Conservation (phyloP, 2,113 vertebrate species). For the Condylura cristata region DNA sequence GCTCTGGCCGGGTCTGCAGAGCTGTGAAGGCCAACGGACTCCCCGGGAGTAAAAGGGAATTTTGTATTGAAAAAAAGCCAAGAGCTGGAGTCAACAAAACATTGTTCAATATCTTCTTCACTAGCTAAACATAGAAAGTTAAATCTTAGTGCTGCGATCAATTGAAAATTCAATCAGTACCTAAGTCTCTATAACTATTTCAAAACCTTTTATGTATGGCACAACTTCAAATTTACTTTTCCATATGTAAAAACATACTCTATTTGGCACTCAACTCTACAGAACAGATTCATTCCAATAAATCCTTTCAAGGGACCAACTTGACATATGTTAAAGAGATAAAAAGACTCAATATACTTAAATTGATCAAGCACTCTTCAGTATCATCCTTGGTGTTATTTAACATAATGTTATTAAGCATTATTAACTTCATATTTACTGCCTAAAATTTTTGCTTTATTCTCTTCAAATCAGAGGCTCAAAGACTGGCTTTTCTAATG, state of each 20-base stretch:
- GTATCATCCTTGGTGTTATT: constrained; percentile 21
- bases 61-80: background rate
- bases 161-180: constrained; percentile 51
- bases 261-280: background rate
- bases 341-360: constrained; percentile 18
- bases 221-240: constrained; percentile 53
- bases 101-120: constrained; percentile 1
- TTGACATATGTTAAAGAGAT: constrained; percentile 29
- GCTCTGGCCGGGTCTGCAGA: background rate
- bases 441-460: constrained; percentile 34
- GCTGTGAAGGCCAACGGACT: background rate
- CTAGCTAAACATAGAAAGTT: constrained; percentile 11
- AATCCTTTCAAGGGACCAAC: constrained; percentile 43
- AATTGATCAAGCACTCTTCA: constrained; percentile 26
- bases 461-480: background rate
- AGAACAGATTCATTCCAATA: constrained; percentile 61
- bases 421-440: background rate
- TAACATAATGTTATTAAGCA: background rate
- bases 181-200: background rate
- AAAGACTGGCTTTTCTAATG: background rate
- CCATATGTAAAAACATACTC: constrained; percentile 51
- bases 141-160: background rate
- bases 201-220: constrained; percentile 13
- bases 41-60: background rate
- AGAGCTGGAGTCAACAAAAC: background rate